Evolutionary conservation across 2,797 vertebrate genomes (phyloP), one percentile per base, ranked within the genome.

Genomic region (Synaphobranchus kaupii): DNA sequence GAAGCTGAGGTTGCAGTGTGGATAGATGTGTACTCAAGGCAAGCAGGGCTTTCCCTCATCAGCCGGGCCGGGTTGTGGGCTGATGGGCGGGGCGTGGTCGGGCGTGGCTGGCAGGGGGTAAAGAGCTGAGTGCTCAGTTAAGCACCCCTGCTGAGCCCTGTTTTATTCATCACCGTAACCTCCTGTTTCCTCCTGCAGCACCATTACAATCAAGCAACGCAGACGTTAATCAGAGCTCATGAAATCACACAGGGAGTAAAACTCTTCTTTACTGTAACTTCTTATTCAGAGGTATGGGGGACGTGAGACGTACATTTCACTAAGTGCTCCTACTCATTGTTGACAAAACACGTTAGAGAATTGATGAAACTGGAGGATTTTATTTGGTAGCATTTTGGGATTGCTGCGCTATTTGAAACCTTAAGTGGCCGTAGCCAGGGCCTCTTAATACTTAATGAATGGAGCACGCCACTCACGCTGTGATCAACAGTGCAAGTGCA

Each of bases 131-230:
- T 78, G 3, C 7, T 39, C 39, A 10, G 50, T 8, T 50, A 1
- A 50, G 20, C 48, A 9, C 80, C 34, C 50, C 15, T 12, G 15
- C 34, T 25, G 80, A n/a, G 48, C 20, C 9, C 48, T 83, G 44
- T 25, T 83, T 83, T 52, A 83, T 83, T 50, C 20, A 83, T 83
- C 28, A 25, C 78, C 34, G 39, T 81, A 47, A 17, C 31, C 39
- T 47, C 13, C 47, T 17, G 52, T 58, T 84, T 58, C 52, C 54
- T 56, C 13, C 52, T 34, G n/a, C 54, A 58, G 54, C 22, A 52
- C 10, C 50, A 84, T 84, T 31, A 17, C 54, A 84, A 84, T 84
- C 52, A 83, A 58, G 50, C 82, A 3, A 58, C 31, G 25, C n/a
- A 58, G 3, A 4, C 1, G 28, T 15, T 84, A 54, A 58, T 84